Base-by-base conservation (phyloP, 2,113 vertebrate species). In the Rhodinocichla rosea region DNA sequence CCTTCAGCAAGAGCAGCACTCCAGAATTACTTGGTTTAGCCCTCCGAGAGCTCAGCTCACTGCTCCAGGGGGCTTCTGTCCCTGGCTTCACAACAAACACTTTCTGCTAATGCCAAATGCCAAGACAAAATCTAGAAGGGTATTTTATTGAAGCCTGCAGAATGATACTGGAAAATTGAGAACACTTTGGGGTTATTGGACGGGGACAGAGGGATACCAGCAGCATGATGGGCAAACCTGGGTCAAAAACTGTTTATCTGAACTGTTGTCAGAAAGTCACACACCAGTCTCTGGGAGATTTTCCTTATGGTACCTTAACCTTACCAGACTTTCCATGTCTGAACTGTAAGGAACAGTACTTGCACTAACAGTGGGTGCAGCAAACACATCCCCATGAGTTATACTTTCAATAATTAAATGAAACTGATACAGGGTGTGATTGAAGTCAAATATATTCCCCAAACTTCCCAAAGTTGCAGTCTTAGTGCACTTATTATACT, bases 41-140 rank as follows among this genome's bases (percentile, higher is more conserved):
- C 11, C 37, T 49, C n/a, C 2, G 0, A 10, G 3, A 44, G 21
- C 37, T 75, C 3, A 2, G 24, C 37, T 55, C 17, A 0, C 62
- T 27, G 42, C 56, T 59, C 9, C 17, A 30, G 9, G 2, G 5
- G 8, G 4, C 39, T 42, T 20, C 45, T 67, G 37, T 22, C 15
- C 15, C 28, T n/a, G 22, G 45, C 75, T 59, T 32, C 47, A n/a
- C 32, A 42, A 40, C 12, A 59, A n/a, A 23, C 19, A 24, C 6
- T 18, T 78, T 17, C 65, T 57, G 24, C 30, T 47, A n/a, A 33
- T 3, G 1, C 15, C 60, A 70, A 60, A 60, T 10, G 5, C 40
- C 62, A 67, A 26, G 42, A 70, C 30, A 70, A 71, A 65, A 49
- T 9, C 16, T 19, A 45, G 21, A 39, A 21, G 28, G 23, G 8